Conservation (phyloP, 2,113 vertebrate species). For the Mellivora capensis region DNA sequence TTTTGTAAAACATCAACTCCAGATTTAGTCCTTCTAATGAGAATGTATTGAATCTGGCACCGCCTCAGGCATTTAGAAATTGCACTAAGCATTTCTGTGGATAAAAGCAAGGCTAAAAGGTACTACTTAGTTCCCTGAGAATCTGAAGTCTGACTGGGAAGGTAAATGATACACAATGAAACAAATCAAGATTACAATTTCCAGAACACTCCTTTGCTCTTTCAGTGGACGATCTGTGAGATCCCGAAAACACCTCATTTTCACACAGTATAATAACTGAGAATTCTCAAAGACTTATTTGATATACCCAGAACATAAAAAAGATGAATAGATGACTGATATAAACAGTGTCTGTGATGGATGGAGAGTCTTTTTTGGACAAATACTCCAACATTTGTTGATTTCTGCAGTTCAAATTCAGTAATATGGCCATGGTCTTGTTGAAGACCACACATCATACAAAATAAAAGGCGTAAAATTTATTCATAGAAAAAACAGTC, state of each 20-base stretch:
- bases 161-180: not conserved
- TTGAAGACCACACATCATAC: not conserved
- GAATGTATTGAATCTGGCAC: not conserved
- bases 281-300: not conserved
- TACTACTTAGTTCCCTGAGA: not conserved
- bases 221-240: not conserved
- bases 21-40: not conserved
- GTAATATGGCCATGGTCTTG: not conserved
- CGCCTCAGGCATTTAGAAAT: not conserved
- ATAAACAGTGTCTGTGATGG: not conserved
- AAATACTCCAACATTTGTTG: not conserved
- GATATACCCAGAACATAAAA: not conserved
- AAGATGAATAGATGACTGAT: not conserved
- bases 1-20: not conserved
- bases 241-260: not conserved
- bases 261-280: not conserved
- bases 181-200: not conserved
- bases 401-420: not conserved
- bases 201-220: not conserved
- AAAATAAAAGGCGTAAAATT: not conserved
- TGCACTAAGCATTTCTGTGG: not conserved
- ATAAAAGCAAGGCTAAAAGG: not conserved
- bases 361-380: not conserved
- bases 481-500: not conserved
- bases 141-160: not conserved